A percentile compares a stretch with the other conserved stretches of the same genome.
phyloP scores from a whole-genome alignment of 2,113 vertebrate genomes.

The Albula goreensis region DNA sequence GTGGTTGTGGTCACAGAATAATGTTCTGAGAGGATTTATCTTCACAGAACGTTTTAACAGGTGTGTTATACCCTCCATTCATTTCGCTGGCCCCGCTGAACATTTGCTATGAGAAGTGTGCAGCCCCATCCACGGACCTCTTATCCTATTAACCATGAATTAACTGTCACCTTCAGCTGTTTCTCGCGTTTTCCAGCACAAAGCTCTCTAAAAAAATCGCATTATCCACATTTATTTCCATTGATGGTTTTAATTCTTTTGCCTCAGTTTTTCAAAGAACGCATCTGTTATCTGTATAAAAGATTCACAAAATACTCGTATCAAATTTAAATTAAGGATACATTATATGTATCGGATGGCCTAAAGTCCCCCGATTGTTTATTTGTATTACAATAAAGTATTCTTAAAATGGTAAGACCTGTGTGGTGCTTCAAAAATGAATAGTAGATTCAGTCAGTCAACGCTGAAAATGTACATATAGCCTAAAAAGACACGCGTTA shows the following conservation, averaged over 20 bases:
- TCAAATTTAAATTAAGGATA: slow-evolving; percentile 76
- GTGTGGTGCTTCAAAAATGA: too few species aligned
- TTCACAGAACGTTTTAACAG: slow-evolving; percentile 83
- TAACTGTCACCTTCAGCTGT: slow-evolving; percentile 98
- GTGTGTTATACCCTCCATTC: slow-evolving; percentile 91
- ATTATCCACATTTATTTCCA: slow-evolving; percentile 89
- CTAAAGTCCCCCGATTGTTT: not conserved
- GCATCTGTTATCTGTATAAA: too few species aligned
- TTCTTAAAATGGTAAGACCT: too few species aligned
- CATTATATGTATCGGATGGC: slow-evolving; percentile 49
- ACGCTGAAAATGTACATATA: too few species aligned
- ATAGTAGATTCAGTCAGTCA: too few species aligned
- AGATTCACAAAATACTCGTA: not conserved
- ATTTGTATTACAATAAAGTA: too few species aligned
- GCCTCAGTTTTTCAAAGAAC: slow-evolving; percentile 66
- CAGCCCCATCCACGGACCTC: slow-evolving; percentile 75
- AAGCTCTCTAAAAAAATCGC: slow-evolving; percentile 84
- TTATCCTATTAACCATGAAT: slow-evolving; percentile 99
- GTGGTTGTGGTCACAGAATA: slow-evolving; percentile 23
- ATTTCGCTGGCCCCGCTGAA: slow-evolving; percentile 68
- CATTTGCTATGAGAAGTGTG: slow-evolving; percentile 83
- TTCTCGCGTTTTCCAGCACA: slow-evolving; percentile 80
- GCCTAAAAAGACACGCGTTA: too few species aligned
- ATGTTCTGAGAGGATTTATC: slow-evolving; percentile 57
- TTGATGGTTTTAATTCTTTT: slow-evolving; percentile 86